These are phyloP conservation scores for Drosophila cracens DNA, from an alignment of 2,888 invertebrate species.

Conservation along the genomic window DNA sequence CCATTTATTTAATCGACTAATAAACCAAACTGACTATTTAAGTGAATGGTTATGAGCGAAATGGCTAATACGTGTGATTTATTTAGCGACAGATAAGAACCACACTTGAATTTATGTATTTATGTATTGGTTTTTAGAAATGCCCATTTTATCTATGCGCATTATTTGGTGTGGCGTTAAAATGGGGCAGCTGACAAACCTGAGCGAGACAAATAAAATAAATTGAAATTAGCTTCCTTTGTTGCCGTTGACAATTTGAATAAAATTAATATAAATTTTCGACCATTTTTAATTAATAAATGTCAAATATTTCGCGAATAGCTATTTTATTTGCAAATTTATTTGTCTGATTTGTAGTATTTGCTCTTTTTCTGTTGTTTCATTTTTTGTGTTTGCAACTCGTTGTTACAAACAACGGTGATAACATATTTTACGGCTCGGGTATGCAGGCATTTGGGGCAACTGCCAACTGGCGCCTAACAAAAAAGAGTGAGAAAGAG, in stretches of 20 bases:
- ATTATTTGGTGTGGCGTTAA: conserved; percentile 22
- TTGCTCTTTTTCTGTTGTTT: conserved; percentile 37
- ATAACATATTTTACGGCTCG: conserved; percentile 66
- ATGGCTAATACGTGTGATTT: conserved; percentile 46
- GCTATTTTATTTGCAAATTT: conserved; percentile 79
- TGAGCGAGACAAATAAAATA: conserved; percentile 64
- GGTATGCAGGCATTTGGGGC: conserved; percentile 9
- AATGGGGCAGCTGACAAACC: conserved; percentile 44
- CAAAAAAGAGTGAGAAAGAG: conserved; percentile 14
- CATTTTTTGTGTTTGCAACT: conserved; percentile 21
- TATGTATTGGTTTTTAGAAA: conserved; percentile 56
- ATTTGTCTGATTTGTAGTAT: conserved; percentile 76
- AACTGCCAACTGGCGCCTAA: conserved; percentile 48
- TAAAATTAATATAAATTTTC: conserved; percentile 83
- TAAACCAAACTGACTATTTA: conserved; percentile 5
- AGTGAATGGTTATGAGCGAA: conserved; percentile 9
- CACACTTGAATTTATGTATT: conserved; percentile 33
- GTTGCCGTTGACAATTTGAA: conserved; percentile 82
- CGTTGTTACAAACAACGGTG: conserved; percentile 37
- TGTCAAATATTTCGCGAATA: conserved; percentile 77
- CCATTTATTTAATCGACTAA: neutral
- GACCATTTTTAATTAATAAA: conserved; percentile 82
- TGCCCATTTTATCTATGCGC: conserved; percentile 60
- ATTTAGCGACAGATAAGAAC: conserved; percentile 46
- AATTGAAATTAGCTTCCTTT: conserved; percentile 79